phyloP scores from a whole-genome alignment of 2,888 invertebrate genomes.

The Cheilosia variabilis region DNA sequence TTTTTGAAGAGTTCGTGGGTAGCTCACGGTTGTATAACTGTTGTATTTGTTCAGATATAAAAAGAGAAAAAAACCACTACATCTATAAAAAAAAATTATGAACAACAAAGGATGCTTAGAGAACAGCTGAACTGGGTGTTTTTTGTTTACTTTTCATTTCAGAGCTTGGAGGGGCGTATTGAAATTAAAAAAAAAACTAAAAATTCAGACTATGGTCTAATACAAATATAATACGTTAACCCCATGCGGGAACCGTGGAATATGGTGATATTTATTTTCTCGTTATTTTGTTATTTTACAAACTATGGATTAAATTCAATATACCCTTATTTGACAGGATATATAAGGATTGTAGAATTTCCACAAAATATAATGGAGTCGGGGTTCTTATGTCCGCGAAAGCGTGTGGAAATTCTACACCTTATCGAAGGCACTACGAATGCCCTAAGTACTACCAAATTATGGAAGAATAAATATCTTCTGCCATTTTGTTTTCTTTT shows the following conservation, averaged over 20 bases:
- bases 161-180: too few species aligned
- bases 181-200: too few species aligned
- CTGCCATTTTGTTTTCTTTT: background rate
- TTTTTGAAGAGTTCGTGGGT: too few species aligned
- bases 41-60: too few species aligned
- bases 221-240: background rate
- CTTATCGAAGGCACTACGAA: constrained; percentile 69
- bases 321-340: constrained; percentile 28
- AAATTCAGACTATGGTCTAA: too few species aligned
- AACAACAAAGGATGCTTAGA: too few species aligned
- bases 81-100: too few species aligned
- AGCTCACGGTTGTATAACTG: too few species aligned
- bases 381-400: constrained; percentile 16
- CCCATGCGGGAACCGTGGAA: constrained; percentile 5
- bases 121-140: too few species aligned
- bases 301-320: constrained; percentile 58
- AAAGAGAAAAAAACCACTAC: too few species aligned
- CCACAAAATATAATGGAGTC: constrained; percentile 45
- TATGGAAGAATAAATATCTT: constrained; percentile 25
- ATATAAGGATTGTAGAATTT: constrained; percentile 50
- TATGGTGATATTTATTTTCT: constrained; percentile 16
- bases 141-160: too few species aligned
- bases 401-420: constrained; percentile 52
- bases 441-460: constrained; percentile 63
- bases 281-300: constrained; percentile 46